Evolutionary conservation across 1,140 invertebrate species (phyloP), one percentile per base, ranked within the genome.

Genomic region (Drosophila sucinea): DNA sequence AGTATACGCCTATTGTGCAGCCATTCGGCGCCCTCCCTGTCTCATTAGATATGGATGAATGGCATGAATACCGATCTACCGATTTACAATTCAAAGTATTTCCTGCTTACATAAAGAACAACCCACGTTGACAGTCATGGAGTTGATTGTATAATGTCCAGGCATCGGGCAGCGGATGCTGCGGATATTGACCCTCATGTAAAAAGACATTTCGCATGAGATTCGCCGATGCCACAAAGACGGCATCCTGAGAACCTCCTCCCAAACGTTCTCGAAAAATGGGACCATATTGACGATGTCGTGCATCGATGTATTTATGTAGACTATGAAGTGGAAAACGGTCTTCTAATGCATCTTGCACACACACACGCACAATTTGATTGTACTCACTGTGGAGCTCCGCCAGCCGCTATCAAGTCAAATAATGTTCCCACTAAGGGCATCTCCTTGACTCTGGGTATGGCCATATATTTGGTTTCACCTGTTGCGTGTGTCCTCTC

Each of bases 11-110:
- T 93, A 80, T 94, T 93, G 32, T 94, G 89, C 67, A 95, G 86
- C 97, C 97, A 98, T 92, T 97, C 96, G 58, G 95, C 93, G 3
- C 96, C 96, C 71, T 97, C 93, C 95, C 95, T 96, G 75, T 44
- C 65, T 62, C 51, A 56, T 60, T 41, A n/a, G 64, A 60, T 60
- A 60, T 25, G 55, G 68, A 60, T 51, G 25, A 67, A 73, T 63
- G 56, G 47, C 60, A 32, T 60, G 38, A 17, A 67, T 30, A 30
- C 2, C 17, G 17, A 17, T 17, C 17, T 30, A 30, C 30, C 30
- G 62, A 89, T 81, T 90, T 84, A 71, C 72, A 84, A 81, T 89
- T 81, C 81, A 86, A 72, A 74, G 51, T 47, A 41, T 80, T 73
- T 40, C 63, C 64, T 56, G 81, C 94, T 93, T 93, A 96, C 97